Percentiles rank a stretch among this genome's conserved stretches.
Evolutionary conservation across 1,140 invertebrate species (phyloP).

Genomic region (Trachelipus rathkii): DNA sequence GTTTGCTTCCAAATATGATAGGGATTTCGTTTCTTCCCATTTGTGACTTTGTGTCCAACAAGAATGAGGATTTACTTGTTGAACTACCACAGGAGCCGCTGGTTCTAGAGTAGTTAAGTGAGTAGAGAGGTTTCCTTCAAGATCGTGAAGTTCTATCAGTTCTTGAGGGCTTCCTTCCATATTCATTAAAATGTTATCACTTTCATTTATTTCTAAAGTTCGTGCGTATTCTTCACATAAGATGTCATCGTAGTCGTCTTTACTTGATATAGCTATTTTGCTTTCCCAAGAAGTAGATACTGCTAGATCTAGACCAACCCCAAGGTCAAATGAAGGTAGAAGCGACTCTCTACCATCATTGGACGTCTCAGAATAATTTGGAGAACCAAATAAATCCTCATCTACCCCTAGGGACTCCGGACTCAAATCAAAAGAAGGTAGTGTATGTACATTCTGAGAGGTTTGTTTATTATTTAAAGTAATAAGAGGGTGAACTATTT

Average conservation of each 20-base stretch:
- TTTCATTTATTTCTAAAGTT: constrained; percentile 3
- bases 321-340: constrained; percentile 32
- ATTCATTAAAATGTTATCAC: neutral
- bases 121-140: neutral
- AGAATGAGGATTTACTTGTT: constrained; percentile 35
- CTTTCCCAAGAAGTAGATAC: constrained; percentile 18
- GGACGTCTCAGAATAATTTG: constrained; percentile 43
- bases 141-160: neutral
- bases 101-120: constrained; percentile 33
- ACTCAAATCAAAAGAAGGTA: constrained; percentile 43
- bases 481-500: constrained; percentile 18
- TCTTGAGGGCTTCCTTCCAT: constrained; percentile 17
- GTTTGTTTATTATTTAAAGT: neutral
- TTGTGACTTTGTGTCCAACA: constrained; percentile 36
- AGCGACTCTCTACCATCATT: constrained; percentile 41
- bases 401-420: constrained; percentile 39
- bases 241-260: constrained; percentile 18
- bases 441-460: constrained; percentile 6
- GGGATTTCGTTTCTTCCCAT: constrained; percentile 44
- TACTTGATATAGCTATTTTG: constrained; percentile 29
- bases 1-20: constrained; percentile 42
- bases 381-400: constrained; percentile 43
- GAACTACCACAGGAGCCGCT: constrained; percentile 34
- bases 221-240: neutral
- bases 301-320: neutral